A percentile compares a stretch with the other conserved stretches of the same genome.
Conservation (phyloP, 1,140 invertebrate species). For the Trypoxylus dichotomus region DNA sequence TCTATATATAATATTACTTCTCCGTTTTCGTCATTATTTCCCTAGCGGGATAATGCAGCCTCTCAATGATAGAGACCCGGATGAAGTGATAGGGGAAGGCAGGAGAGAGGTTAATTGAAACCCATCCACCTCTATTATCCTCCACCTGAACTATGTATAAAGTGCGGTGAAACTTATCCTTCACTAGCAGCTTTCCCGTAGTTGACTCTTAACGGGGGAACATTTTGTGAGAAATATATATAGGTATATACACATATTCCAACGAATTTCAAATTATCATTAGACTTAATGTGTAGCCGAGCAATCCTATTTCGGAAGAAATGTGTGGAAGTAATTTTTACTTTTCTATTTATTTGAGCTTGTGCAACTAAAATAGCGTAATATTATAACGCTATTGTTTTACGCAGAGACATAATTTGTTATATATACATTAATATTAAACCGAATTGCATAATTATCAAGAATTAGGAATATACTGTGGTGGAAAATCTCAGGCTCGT, state of each 20-base stretch:
- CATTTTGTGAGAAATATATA: conserved; percentile 7
- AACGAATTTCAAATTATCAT: neutral
- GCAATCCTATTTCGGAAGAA: neutral
- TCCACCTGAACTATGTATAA: conserved; percentile 42
- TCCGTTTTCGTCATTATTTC: conserved; percentile 3
- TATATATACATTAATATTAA: too few relatives aligned
- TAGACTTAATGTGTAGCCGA: neutral
- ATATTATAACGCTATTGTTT: too few relatives aligned
- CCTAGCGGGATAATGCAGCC: neutral
- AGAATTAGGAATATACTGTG: too few relatives aligned
- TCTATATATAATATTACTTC: neutral
- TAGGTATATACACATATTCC: neutral
- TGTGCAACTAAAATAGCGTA: too few relatives aligned
- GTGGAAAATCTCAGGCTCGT: too few relatives aligned
- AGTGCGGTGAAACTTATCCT: conserved; percentile 40
- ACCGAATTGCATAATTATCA: too few relatives aligned
- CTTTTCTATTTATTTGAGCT: too few relatives aligned
- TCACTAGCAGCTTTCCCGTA: conserved; percentile 31
- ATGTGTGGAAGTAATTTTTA: too few relatives aligned
- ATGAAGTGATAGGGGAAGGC: conserved; percentile 31
- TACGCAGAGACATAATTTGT: too few relatives aligned
- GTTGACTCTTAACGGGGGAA: conserved; percentile 10
- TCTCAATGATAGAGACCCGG: conserved; percentile 10
- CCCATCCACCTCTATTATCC: conserved; percentile 45
- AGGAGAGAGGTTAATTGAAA: conserved; percentile 44